Conservation (phyloP, 2,113 vertebrate genomes). For the Limanda limanda region DNA sequence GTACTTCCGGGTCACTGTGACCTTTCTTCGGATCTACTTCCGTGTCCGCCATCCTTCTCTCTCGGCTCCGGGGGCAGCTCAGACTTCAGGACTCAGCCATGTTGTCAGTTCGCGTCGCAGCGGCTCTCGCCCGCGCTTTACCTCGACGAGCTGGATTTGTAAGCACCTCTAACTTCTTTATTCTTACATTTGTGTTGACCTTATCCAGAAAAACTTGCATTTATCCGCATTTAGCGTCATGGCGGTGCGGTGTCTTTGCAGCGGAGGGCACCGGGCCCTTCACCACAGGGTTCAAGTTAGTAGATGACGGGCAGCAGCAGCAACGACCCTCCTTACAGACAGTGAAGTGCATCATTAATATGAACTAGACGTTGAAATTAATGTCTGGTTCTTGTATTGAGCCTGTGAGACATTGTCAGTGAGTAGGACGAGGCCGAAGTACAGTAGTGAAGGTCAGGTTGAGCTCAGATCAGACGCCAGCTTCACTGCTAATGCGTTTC, state of each 20-base stretch:
- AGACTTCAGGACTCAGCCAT: slow-evolving; percentile 66
- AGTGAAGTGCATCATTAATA: background rate
- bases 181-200: background rate
- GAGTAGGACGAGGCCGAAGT: background rate
- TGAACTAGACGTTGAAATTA: background rate
- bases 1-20: slow-evolving; percentile 69
- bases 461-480: slow-evolving; percentile 27
- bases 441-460: slow-evolving; percentile 63
- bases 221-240: background rate
- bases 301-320: background rate
- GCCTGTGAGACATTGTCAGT: background rate
- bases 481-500: background rate
- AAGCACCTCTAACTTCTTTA: slow-evolving; percentile 53
- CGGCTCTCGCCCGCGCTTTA: slow-evolving; percentile 86
- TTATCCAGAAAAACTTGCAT: fast-evolving
- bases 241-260: slow-evolving; percentile 47
- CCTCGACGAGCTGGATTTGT: slow-evolving; percentile 89
- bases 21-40: slow-evolving; percentile 30
- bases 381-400: background rate
- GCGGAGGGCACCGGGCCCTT: slow-evolving; percentile 66
- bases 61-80: slow-evolving; percentile 57
- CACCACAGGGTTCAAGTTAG: background rate
- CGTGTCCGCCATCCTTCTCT: slow-evolving; percentile 69
- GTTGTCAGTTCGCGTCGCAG: slow-evolving; percentile 90
- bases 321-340: background rate